Conservation (phyloP, 1,140 invertebrate genomes). For the Drosophila novamexicana region DNA sequence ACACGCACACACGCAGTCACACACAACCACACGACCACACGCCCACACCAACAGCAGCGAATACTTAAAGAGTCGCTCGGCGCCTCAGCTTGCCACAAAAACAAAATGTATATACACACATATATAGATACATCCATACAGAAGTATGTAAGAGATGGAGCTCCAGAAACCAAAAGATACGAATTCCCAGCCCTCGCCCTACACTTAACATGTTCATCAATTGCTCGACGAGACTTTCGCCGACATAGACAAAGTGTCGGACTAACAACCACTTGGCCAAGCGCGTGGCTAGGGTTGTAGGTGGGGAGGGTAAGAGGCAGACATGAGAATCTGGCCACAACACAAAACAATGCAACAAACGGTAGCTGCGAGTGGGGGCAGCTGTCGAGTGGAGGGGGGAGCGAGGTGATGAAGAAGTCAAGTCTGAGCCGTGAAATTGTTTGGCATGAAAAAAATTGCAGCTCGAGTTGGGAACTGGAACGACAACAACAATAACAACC, state of each 20-base stretch:
- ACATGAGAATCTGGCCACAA: conserved; percentile 59
- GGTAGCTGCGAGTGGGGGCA: conserved; percentile 7
- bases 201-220: conserved; percentile 81
- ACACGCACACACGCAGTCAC: conserved; percentile 44
- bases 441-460: conserved; percentile 48
- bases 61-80: conserved; percentile 26
- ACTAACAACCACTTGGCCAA: conserved; percentile 31
- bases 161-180: conserved; percentile 57
- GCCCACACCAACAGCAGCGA: not conserved
- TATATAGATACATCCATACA: not conserved
- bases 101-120: not conserved
- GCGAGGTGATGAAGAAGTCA: conserved; percentile 15
- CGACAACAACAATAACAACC: conserved; percentile 15
- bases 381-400: no score
- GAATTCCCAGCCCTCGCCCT: conserved; percentile 56
- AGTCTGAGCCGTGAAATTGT: conserved; percentile 55
- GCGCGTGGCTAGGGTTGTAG: no score
- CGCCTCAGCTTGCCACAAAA: conserved; percentile 2
- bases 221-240: conserved; percentile 58
- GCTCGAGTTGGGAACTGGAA: conserved; percentile 42
- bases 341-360: conserved; percentile 66
- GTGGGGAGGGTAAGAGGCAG: not conserved
- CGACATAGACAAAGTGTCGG: conserved; percentile 71
- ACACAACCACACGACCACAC: conserved; percentile 23
- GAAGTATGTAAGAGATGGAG: conserved; percentile 43